phyloP scores from a whole-genome alignment of 2,797 vertebrate genomes.

The Premnoplex brunnescens region DNA sequence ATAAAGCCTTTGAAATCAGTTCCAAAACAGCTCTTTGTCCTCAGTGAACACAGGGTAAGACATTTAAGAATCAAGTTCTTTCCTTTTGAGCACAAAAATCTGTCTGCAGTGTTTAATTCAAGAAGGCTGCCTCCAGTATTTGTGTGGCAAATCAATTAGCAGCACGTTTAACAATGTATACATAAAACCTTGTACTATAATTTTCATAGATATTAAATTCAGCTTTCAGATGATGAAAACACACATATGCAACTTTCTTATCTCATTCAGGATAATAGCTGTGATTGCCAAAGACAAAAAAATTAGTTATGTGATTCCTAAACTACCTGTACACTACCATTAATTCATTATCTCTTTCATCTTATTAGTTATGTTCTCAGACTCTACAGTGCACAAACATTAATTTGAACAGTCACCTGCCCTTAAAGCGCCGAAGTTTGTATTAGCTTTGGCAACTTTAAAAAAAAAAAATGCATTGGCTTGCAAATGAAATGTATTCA shows the following conservation, averaged over 20 bases:
- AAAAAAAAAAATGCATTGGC: neutral
- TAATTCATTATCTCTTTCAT: conserved; percentile 56
- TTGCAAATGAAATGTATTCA: conserved; percentile 60
- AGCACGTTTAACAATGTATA: conserved; percentile 41
- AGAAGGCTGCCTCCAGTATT: conserved; percentile 38
- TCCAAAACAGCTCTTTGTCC: neutral
- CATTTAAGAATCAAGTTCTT: neutral
- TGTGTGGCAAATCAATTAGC: conserved; percentile 57
- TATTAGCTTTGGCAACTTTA: conserved; percentile 13
- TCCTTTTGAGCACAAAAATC: neutral
- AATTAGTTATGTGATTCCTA: conserved; percentile 23
- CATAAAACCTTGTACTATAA: neutral
- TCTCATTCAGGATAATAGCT: neutral
- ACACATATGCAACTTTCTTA: neutral
- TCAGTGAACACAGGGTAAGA: neutral
- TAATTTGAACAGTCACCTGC: conserved; percentile 55
- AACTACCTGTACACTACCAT: conserved; percentile 21
- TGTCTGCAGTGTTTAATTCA: conserved; percentile 15
- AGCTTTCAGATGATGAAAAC: conserved; percentile 26
- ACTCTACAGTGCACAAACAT: conserved; percentile 2
- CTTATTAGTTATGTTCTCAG: conserved; percentile 26
- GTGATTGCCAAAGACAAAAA: conserved; percentile 37
- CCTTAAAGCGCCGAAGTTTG: conserved; percentile 38
- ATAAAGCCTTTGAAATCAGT: neutral
- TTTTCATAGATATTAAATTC: conserved; percentile 52